Base-by-base conservation (phyloP, 2,113 vertebrate genomes). In the Agelaius tricolor region DNA sequence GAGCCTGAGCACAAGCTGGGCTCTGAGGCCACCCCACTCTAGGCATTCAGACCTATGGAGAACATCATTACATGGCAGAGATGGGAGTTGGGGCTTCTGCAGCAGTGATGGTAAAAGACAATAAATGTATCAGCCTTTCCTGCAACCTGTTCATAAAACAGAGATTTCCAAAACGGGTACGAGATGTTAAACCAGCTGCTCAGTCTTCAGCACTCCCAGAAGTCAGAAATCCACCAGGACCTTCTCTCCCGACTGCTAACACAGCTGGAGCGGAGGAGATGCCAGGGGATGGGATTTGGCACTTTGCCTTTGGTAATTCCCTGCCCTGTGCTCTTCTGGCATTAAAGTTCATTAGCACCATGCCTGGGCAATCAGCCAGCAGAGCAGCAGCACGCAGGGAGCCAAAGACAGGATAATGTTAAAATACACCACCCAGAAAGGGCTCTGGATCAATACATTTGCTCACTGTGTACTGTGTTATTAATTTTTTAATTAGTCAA, bases 71-170 rank as follows among this genome's bases (percentile, higher is more conserved):
- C 26, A 3, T 0, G 10, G 58, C 80, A 27, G 31, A 27, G 10
- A 1, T 0, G 11, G 4, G 16, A 55, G 24, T 0, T 15, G 0
- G 8, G 21, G 17, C 9, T 46, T 3, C 16, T 5, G 5, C 6
- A 11, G 24, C 6, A 0, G 0, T 1, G 52, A 22, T 0, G 2
- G 9, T 9, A 5, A 46, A 31, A 49, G 7, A 31, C 6, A 24
- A 13, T 10, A 0, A 21, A 15, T 12, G 0, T 2, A 7, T 21
- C 7, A 61, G 37, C 52, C 10, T 18, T 81, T 37, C 41, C 31
- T 28, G 13, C 4, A 23, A 19, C 6, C 54, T 4, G 2, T 5
- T 24, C 26, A 13, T 30, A 37, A 21, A 46, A 19, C 3, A 0
- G 33, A 0, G 28, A 19, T 46, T 87, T 37, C 44, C 23, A 15